phyloP scores from a whole-genome alignment of 2,888 invertebrate genomes.

The Tiphia femorata region DNA sequence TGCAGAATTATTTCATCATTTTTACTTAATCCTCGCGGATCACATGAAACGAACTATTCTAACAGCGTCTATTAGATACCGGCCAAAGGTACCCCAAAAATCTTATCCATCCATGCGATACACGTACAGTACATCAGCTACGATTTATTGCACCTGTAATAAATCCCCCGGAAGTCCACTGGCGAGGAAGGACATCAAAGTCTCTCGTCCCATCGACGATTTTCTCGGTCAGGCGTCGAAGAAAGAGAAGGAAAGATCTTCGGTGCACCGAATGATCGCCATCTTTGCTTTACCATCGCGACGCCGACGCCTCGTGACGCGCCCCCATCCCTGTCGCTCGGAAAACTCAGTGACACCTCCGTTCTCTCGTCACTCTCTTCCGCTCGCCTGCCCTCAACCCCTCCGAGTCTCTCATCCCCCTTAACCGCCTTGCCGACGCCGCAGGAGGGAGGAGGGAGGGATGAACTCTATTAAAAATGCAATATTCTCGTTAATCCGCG shows the following conservation, averaged over 20 bases:
- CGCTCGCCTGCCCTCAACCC: not conserved
- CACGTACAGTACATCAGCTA: too few species aligned
- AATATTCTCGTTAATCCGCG: conserved; percentile 64
- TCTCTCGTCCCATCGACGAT: conserved; percentile 22
- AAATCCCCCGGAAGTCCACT: conserved; percentile 26
- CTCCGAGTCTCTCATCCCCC: not conserved
- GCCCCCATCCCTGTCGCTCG: too few species aligned
- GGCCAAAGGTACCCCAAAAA: too few species aligned
- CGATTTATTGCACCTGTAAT: conserved; percentile 28
- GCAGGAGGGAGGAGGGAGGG: conserved; percentile 33
- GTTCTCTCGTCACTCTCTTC: not conserved
- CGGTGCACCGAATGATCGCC: conserved; percentile 13
- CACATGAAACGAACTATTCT: too few species aligned
- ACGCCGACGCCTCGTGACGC: not conserved
- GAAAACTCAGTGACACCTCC: too few species aligned
- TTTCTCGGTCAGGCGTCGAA: too few species aligned
- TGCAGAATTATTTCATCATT: too few species aligned
- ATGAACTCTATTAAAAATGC: conserved; percentile 63
- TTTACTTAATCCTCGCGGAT: too few species aligned
- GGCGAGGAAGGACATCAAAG: conserved; percentile 32
- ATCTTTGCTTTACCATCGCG: conserved; percentile 37
- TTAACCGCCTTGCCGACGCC: not conserved
- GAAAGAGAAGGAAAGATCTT: too few species aligned
- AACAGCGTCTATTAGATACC: too few species aligned
- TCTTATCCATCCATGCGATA: too few species aligned